A percentile compares a stretch with the other conserved stretches of the same genome.
Evolutionary conservation across 1,140 invertebrate genomes (phyloP).

Genomic region (Hylaeus anthracinus): DNA sequence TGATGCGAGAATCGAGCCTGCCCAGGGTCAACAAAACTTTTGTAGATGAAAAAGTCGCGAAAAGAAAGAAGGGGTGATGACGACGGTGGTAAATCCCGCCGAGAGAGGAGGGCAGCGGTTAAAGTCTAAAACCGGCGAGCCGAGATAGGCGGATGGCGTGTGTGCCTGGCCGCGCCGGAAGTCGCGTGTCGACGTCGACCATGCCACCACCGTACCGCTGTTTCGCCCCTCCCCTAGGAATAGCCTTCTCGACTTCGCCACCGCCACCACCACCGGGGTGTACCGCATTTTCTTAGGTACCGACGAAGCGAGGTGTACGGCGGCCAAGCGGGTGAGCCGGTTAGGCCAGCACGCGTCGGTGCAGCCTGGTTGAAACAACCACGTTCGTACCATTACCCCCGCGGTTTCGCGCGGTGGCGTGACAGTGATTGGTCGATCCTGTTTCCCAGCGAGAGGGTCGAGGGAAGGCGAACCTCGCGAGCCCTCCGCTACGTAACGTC

Average conservation of each 20-base stretch:
- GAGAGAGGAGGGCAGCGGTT: conserved; percentile 33
- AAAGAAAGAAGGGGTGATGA: background rate
- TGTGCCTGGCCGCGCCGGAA: conserved; percentile 72
- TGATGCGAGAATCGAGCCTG: too few species aligned
- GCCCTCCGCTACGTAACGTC: conserved; percentile 52
- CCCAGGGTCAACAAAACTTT: too few species aligned
- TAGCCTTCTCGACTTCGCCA: conserved; percentile 28
- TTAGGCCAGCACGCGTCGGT: conserved; percentile 28
- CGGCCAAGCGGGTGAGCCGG: background rate
- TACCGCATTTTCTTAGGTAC: conserved; percentile 56
- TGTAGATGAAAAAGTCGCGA: background rate
- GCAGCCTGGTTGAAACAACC: conserved; percentile 18
- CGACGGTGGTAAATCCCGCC: conserved; percentile 12
- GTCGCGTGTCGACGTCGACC: conserved; percentile 78
- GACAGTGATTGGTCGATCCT: conserved; percentile 76
- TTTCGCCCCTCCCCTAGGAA: conserved; percentile 35
- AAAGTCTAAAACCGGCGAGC: conserved; percentile 36
- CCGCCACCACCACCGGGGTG: conserved; percentile 29
- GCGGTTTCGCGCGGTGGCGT: conserved; percentile 67
- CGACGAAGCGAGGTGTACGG: conserved; percentile 36
- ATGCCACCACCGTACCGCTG: conserved; percentile 58
- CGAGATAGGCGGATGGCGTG: conserved; percentile 71
- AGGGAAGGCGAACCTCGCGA: conserved; percentile 64
- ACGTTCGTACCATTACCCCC: conserved; percentile 61
- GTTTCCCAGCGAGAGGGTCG: conserved; percentile 56